These are phyloP conservation scores for Arothron firmamentum DNA, from an alignment of 2,113 vertebrate genomes.

Conservation along the genomic window DNA sequence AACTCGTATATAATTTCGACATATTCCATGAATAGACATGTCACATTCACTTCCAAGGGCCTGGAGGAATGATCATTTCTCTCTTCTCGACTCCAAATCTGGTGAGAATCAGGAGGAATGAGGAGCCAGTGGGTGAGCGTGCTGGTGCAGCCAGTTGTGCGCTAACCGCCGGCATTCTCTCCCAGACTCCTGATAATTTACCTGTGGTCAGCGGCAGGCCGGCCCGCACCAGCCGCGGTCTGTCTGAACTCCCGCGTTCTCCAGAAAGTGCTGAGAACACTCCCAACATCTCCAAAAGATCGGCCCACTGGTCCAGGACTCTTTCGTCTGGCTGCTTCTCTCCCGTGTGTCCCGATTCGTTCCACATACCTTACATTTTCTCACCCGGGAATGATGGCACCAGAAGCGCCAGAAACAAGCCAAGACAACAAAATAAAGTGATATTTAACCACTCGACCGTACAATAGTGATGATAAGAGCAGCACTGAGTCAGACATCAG, in stretches of 20 bases:
- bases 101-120: background rate
- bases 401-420: constrained; percentile 7
- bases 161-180: constrained; percentile 56
- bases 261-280: constrained; percentile 14
- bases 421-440: background rate
- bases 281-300: constrained; percentile 8
- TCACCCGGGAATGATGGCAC: constrained; percentile 40
- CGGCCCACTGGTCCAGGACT: constrained; percentile 15
- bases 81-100: constrained; percentile 14
- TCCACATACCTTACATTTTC: constrained; percentile 62
- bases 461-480: constrained; percentile 1
- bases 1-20: constrained; percentile 8
- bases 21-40: constrained; percentile 6
- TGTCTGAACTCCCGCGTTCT: constrained; percentile 40
- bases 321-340: constrained; percentile 38
- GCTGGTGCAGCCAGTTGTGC: constrained; percentile 54
- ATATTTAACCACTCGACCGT: too few species aligned
- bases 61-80: constrained; percentile 8
- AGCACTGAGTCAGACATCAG: constrained; percentile 24
- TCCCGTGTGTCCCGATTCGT: constrained; percentile 56
- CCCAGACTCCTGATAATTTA: constrained; percentile 52
- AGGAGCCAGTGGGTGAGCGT: background rate
- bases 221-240: constrained; percentile 52
- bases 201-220: constrained; percentile 51
- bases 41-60: constrained; percentile 28